Conservation (phyloP, 2,888 invertebrate genomes). For the Galeruca laticollis region DNA sequence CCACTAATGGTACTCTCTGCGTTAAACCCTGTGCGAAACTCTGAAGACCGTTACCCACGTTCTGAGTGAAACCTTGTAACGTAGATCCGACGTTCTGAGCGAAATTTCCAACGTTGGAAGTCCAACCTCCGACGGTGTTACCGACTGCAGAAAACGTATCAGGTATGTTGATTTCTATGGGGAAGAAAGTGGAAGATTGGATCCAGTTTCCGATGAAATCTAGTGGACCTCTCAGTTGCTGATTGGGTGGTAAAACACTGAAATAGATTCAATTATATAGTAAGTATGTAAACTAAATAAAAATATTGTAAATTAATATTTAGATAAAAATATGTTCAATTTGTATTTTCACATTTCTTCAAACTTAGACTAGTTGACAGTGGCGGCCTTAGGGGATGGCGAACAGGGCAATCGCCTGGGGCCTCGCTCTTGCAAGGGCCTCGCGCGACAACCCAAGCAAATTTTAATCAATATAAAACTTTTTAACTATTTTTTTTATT, state of each 20-base stretch:
- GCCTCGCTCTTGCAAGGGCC: no score
- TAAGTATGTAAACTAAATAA: background rate
- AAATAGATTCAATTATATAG: constrained; percentile 3
- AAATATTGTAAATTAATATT: no score
- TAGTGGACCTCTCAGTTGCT: constrained; percentile 52
- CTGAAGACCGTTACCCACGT: constrained; percentile 50
- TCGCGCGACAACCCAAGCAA: no score
- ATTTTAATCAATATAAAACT: no score
- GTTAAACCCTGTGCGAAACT: constrained; percentile 46
- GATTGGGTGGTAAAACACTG: constrained; percentile 19
- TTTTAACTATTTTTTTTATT: no score
- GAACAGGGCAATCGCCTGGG: no score
- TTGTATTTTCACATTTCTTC: background rate
- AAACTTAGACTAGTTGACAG: background rate
- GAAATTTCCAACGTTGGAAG: constrained; percentile 48
- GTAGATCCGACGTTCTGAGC: constrained; percentile 49
- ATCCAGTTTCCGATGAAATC: constrained; percentile 67
- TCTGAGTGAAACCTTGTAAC: constrained; percentile 49
- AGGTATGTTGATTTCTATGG: constrained; percentile 75
- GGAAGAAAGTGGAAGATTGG: constrained; percentile 70
- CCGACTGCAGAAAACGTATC: constrained; percentile 67
- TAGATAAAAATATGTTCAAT: background rate
- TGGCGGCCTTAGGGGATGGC: no score
- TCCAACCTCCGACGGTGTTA: constrained; percentile 43
- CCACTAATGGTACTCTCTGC: constrained; percentile 49